phyloP scores from a whole-genome alignment of 2,113 vertebrate species.

The Genyomyrus donnyi region DNA sequence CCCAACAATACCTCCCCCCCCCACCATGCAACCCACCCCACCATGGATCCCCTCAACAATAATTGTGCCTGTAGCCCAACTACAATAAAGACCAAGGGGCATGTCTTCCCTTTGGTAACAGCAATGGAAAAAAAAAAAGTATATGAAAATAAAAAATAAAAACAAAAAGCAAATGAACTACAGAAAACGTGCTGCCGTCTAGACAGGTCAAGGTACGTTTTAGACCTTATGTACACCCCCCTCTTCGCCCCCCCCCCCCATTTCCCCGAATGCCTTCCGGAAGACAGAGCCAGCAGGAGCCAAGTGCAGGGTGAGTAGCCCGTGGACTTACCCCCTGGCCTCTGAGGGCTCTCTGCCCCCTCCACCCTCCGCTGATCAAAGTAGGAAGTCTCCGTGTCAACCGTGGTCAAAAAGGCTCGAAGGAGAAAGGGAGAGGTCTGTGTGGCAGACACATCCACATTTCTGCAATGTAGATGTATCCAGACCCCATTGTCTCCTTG shows the following conservation, averaged over 20 bases:
- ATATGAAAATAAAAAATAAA: background rate
- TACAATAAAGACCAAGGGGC: constrained; percentile 18
- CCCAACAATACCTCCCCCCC: background rate
- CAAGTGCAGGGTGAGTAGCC: constrained; percentile 85
- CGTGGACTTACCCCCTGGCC: constrained; percentile 58
- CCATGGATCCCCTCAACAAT: constrained; percentile 17
- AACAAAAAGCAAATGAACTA: background rate
- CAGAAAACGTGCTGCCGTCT: constrained; percentile 66
- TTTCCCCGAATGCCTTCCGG: constrained; percentile 64
- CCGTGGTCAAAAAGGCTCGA: constrained; percentile 66
- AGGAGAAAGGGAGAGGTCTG: constrained; percentile 46
- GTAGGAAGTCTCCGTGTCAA: constrained; percentile 87
- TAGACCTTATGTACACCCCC: constrained; percentile 42
- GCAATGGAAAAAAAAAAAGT: constrained; percentile 32
- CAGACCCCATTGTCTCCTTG: constrained; percentile 83
- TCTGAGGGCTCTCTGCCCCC: constrained; percentile 50
- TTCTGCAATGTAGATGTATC: constrained; percentile 59
- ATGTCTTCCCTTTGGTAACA: constrained; percentile 60
- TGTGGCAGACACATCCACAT: constrained; percentile 77
- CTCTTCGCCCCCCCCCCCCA: background rate
- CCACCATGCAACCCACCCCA: background rate
- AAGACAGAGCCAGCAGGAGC: constrained; percentile 79
- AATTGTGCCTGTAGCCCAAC: constrained; percentile 8
- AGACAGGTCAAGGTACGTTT: constrained; percentile 90
- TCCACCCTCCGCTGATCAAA: constrained; percentile 91